Evolutionary conservation across 2,113 vertebrate species (phyloP), one percentile per base, ranked within the genome.

Genomic region (Camarhynchus parvulus): DNA sequence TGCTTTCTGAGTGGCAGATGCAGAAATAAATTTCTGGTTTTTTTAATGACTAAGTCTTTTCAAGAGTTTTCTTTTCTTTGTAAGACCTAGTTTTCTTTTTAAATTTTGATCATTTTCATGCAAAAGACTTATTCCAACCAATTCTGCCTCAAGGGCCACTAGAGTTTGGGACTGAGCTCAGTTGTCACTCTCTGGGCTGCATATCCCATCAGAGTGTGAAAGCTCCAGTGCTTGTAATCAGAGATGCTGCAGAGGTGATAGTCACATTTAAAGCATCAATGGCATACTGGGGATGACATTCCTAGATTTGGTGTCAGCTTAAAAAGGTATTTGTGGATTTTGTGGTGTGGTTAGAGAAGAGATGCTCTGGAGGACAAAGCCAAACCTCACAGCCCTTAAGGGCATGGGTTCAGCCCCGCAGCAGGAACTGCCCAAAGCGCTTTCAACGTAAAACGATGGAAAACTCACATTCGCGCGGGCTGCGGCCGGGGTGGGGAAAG

Each of bases 171-270:
- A 3, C 22, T 15, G 68, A 77, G 89, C 66, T 18, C 31, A 5
- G 46, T 9, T n/a, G 15, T 37, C 22, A 15, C 13, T 3, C 6
- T 23, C 31, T 22, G 53, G 49, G 67, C 63, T 12, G 13, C 2
- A 24, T 35, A 13, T 8, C 46, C 59, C 16, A 4, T 2, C 1
- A 1, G 27, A 46, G 37, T 0, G 0, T 3, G 7, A 18, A 1
- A 50, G 52, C 74, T 56, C 23, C 33, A 11, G 41, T 67, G 8
- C 31, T 14, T 5, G 16, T 11, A 8, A 37, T 4, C 47, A 9
- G 64, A 46, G 78, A 25, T 3, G 33, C 49, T 2, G 7, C 41
- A 37, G 58, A 37, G 55, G 64, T 12, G 76, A 76, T 0, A 19
- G 24, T 4, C 91, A 22, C 70, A 14, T 62, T 37, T 75, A 67